phyloP scores from a whole-genome alignment of 1,140 invertebrate species.

The Drosophila punjabiensis region DNA sequence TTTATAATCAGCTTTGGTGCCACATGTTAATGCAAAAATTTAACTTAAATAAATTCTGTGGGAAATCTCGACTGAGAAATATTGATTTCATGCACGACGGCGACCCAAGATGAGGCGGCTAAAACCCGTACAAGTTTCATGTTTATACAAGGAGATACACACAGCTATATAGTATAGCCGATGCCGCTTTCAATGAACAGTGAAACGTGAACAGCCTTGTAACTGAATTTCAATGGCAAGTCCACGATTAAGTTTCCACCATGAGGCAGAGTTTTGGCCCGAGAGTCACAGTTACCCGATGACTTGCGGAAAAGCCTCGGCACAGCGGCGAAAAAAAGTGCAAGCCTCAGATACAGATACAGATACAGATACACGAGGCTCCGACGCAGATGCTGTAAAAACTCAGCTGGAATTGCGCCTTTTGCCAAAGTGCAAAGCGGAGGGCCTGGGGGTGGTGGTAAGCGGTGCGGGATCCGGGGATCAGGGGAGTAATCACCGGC shows the following conservation, averaged over 20 bases:
- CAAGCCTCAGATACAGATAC: constrained; percentile 60
- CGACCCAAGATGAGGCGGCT: constrained; percentile 47
- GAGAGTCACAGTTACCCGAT: constrained; percentile 78
- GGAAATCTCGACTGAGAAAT: constrained; percentile 22
- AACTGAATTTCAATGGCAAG: constrained; percentile 85
- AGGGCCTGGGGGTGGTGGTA: constrained; percentile 27
- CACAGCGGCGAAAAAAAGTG: constrained; percentile 61
- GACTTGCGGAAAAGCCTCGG: constrained; percentile 80
- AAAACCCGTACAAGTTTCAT: constrained; percentile 34
- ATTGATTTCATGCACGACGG: constrained; percentile 58
- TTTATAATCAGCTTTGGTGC: too few species aligned
- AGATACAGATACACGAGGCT: constrained; percentile 40
- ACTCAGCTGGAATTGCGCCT: constrained; percentile 50
- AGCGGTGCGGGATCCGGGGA: constrained; percentile 26
- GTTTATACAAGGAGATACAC: constrained; percentile 29
- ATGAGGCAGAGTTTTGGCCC: constrained; percentile 58
- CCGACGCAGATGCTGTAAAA: constrained; percentile 67
- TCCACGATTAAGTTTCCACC: constrained; percentile 79
- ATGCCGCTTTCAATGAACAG: constrained; percentile 69
- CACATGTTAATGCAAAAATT: constrained; percentile 6
- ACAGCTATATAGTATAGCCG: constrained; percentile 18
- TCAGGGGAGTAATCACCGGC: constrained; percentile 39
- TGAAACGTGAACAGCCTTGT: constrained; percentile 81
- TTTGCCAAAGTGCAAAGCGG: constrained; percentile 62
- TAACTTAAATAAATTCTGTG: constrained; percentile 26